A percentile compares a stretch with the other conserved stretches of the same genome.
phyloP scores from a whole-genome alignment of 2,113 vertebrate genomes.

The Dissostichus mawsoni region DNA sequence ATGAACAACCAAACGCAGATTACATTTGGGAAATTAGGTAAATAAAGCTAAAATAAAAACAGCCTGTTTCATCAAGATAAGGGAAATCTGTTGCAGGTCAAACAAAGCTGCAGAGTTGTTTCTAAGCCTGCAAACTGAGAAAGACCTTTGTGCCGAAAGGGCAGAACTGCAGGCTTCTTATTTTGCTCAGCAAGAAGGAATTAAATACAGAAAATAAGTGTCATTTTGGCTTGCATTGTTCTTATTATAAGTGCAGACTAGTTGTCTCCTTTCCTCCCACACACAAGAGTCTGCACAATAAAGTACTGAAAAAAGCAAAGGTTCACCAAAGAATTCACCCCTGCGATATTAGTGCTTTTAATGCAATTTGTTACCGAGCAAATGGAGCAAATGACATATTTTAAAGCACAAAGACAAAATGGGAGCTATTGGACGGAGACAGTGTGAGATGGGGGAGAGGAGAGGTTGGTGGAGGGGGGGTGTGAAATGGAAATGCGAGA shows the following conservation, averaged over 20 bases:
- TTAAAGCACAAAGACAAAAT: slow-evolving; percentile 53
- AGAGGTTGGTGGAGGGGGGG: neutral
- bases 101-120: slow-evolving; percentile 9
- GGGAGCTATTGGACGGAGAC: slow-evolving; percentile 53
- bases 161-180: neutral
- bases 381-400: slow-evolving; percentile 38
- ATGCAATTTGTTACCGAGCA: slow-evolving; percentile 22
- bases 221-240: neutral
- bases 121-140: slow-evolving; percentile 9
- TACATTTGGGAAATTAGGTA: slow-evolving; percentile 36
- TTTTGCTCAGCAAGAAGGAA: neutral
- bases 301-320: slow-evolving; percentile 9
- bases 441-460: slow-evolving; percentile 30
- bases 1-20: slow-evolving; percentile 32
- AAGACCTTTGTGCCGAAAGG: slow-evolving; percentile 7
- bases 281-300: slow-evolving; percentile 6
- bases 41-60: slow-evolving; percentile 16
- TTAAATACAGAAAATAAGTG: slow-evolving; percentile 5
- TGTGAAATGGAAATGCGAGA: slow-evolving; percentile 48
- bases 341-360: slow-evolving; percentile 11
- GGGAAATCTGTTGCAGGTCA: slow-evolving; percentile 26
- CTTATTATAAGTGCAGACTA: neutral
- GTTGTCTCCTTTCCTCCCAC: slow-evolving; percentile 11
- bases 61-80: slow-evolving; percentile 27
- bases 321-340: neutral